Base-by-base conservation (phyloP, 2,888 invertebrate genomes). In the Meteorus colon region DNA sequence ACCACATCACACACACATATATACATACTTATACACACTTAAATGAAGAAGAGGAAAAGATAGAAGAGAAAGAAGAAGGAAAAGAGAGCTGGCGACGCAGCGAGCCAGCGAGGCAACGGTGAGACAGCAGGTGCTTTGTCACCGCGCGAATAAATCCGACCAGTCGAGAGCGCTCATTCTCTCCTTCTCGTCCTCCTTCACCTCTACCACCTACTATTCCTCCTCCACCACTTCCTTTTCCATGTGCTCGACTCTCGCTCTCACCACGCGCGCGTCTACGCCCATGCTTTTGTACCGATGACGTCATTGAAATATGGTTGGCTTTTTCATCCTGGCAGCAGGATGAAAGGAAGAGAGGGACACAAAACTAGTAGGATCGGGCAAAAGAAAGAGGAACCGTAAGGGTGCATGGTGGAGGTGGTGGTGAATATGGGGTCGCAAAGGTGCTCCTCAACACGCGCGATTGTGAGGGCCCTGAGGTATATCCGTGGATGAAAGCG, bases 111-210 rank as follows among this genome's bases (percentile, higher is more conserved):
- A 81, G 81, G 81, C 79, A 75, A 83, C 83, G 82, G 82, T 82
- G 82, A 83, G 86, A 86, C 87, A 88, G 88, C 88, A 88, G 89
- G 89, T 89, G 88, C 89, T 89, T 89, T 88, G 88, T 89, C 87
- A 88, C 86, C 84, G 85, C 82, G 84, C 84, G 84, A 87, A 87
- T 88, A 87, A 88, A 88, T 88, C 87, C 86, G 82, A 82, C 84
- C 84, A 82, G 84, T 81, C 82, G 82, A 55, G 55, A 80, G 78
- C 80, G 76, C 84, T 81, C 82, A 75, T 78, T 81, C 81, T 81
- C 73, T 80, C 81, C 82, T 84, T 82, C 80, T 77, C 75, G 74
- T 73, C 73, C 72, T 76, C 80, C 79, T 81, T 80, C 76, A 76
- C 71, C 77, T 79, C 80, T 77, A 75, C 80, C 77, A 78, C 79